Percentiles rank a stretch among this genome's conserved stretches.
Conservation (phyloP, 1,140 invertebrate species). For the Uloborus diversus region DNA sequence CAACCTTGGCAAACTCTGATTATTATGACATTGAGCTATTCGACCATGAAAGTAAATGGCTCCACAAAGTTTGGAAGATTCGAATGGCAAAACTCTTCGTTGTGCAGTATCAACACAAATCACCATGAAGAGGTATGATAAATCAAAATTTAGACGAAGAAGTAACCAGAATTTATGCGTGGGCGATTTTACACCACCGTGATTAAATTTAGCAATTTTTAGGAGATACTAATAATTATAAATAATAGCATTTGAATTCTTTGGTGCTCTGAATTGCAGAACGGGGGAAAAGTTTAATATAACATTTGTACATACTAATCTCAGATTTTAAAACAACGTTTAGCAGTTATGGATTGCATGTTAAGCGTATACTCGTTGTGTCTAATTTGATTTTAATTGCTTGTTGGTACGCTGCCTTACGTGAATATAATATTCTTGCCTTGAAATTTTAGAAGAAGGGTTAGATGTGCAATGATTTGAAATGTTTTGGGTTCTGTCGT, state of each 20-base stretch:
- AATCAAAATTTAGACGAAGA: too few species aligned
- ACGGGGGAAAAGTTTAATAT: slow-evolving; percentile 39
- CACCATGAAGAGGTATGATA: too few species aligned
- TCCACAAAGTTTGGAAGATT: too few species aligned
- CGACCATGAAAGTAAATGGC: too few species aligned
- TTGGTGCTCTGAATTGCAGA: slow-evolving; percentile 48
- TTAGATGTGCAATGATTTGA: too few species aligned
- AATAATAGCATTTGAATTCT: slow-evolving; percentile 51
- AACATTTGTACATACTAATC: slow-evolving; percentile 43
- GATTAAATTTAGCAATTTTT: slow-evolving; percentile 55
- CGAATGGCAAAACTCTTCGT: too few species aligned
- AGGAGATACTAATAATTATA: slow-evolving; percentile 35
- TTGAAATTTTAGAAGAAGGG: too few species aligned
- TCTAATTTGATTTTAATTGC: not conserved
- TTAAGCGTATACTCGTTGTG: slow-evolving; percentile 40
- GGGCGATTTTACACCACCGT: slow-evolving; percentile 27
- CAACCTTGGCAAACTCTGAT: too few species aligned
- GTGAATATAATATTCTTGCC: not conserved
- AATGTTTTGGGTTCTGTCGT: too few species aligned
- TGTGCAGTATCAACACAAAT: too few species aligned
- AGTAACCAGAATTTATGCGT: too few species aligned
- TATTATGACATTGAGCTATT: too few species aligned
- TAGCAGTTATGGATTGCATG: slow-evolving; percentile 44
- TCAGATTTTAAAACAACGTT: slow-evolving; percentile 37
- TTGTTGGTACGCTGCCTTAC: not conserved